Conservation (phyloP, 1,140 invertebrate genomes). For the Heterodera carotae region DNA sequence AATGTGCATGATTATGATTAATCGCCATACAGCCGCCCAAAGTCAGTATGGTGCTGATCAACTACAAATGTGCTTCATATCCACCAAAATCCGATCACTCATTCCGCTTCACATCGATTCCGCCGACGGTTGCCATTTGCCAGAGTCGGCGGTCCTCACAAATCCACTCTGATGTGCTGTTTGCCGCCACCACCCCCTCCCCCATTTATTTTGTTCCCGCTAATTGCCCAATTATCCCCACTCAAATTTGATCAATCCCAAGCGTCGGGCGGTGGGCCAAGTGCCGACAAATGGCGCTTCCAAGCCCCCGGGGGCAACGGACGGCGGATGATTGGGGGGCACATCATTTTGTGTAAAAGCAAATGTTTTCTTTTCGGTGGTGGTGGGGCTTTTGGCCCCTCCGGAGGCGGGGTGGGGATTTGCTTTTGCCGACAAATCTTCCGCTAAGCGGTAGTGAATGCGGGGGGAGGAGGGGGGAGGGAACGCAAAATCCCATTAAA, state of each 20-base stretch:
- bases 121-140: too few relatives aligned
- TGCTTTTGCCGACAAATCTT: neutral
- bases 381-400: neutral
- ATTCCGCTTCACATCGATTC: too few relatives aligned
- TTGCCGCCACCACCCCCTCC: too few relatives aligned
- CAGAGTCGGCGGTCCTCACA: too few relatives aligned
- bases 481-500: neutral
- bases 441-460: too few relatives aligned
- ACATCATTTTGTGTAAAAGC: neutral
- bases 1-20: neutral
- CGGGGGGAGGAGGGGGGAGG: neutral
- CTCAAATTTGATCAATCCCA: neutral
- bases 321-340: too few relatives aligned
- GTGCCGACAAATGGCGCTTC: neutral
- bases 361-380: conserved; percentile 4
- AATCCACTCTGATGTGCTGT: too few relatives aligned
- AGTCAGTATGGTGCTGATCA: neutral
- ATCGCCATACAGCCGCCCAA: neutral
- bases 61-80: neutral
- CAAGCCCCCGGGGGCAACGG: too few relatives aligned
- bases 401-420: too few relatives aligned
- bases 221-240: conserved; percentile 2
- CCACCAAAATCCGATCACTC: neutral
- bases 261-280: too few relatives aligned
- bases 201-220: neutral